A percentile compares a stretch with the other conserved stretches of the same genome.
Conservation (phyloP, 1,140 invertebrate genomes). For the Hermetia illucens region DNA sequence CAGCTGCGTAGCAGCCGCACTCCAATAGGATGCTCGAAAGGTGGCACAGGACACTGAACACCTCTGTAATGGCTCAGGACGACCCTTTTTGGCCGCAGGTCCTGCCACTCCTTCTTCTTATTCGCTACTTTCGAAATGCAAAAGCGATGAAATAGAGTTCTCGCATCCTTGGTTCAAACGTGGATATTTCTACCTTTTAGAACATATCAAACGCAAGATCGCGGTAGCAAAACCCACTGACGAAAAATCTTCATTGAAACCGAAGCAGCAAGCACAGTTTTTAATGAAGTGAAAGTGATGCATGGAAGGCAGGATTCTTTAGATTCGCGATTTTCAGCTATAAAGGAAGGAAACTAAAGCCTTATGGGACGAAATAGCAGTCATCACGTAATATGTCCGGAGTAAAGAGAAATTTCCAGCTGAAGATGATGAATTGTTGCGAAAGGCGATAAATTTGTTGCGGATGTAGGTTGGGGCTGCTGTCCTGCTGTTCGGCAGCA, state of each 20-base stretch:
- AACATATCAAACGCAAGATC: slow-evolving; percentile 86
- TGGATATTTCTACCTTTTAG: slow-evolving; percentile 69
- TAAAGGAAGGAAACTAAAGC: slow-evolving; percentile 94
- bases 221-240: slow-evolving; percentile 39
- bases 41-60: too few species aligned
- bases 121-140: slow-evolving; percentile 68
- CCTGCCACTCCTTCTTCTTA: too few species aligned
- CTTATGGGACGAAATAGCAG: slow-evolving; percentile 85
- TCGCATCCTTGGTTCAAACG: slow-evolving; percentile 86
- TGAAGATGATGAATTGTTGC: too few species aligned
- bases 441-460: too few species aligned
- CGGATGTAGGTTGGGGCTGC: too few species aligned
- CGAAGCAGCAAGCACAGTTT: slow-evolving; percentile 57
- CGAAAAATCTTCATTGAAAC: slow-evolving; percentile 41
- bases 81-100: too few species aligned
- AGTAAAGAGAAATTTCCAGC: slow-evolving; percentile 55
- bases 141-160: slow-evolving; percentile 92
- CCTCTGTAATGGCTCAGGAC: too few species aligned
- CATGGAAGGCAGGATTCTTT: slow-evolving; percentile 78
- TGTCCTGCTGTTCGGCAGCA: too few species aligned
- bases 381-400: slow-evolving; percentile 49
- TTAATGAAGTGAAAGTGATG: slow-evolving; percentile 77
- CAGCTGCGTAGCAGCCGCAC: too few species aligned
- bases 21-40: too few species aligned
- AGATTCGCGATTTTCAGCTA: slow-evolving; percentile 65